phyloP scores from a whole-genome alignment of 2,113 vertebrate species.

The Syngnathoides biaculeatus region DNA sequence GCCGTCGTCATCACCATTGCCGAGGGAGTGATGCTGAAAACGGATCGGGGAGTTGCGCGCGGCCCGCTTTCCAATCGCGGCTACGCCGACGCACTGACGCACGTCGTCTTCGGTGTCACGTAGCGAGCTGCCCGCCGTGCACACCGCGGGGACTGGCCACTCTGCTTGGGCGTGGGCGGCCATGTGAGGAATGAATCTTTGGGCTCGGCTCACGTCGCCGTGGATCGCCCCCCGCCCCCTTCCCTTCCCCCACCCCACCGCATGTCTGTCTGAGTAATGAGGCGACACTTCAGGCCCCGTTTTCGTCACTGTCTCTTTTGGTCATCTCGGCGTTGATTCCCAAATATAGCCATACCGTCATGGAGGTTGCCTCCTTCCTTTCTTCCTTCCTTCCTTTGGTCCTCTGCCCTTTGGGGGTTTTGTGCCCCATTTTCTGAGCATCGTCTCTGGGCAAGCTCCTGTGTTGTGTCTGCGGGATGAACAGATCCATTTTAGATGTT shows the following conservation, averaged over 20 bases:
- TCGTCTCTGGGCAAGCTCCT: conserved; percentile 22
- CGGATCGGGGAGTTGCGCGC: not conserved
- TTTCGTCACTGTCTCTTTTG: conserved; percentile 23
- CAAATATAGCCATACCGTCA: not conserved
- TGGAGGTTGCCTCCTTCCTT: not conserved
- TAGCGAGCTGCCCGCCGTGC: conserved; percentile 27
- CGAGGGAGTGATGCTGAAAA: not conserved
- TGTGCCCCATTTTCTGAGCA: conserved; percentile 41
- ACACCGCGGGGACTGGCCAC: conserved; percentile 55
- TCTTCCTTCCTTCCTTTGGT: not conserved
- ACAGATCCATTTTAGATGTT: conserved; percentile 46
- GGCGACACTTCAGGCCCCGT: conserved; percentile 37
- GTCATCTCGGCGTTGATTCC: conserved; percentile 34
- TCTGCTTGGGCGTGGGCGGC: conserved; percentile 47
- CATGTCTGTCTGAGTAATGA: conserved; percentile 44
- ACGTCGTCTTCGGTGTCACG: not conserved
- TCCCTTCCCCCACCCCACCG: too few species aligned
- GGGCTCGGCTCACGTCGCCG: conserved; percentile 55
- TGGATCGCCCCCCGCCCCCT: conserved; percentile 47
- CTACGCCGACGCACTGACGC: not conserved
- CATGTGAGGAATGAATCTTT: conserved; percentile 54
- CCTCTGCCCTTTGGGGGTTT: conserved; percentile 33
- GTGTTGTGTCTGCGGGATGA: conserved; percentile 18
- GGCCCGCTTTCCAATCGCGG: not conserved
- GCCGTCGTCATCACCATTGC: not conserved